Base-by-base conservation (phyloP, 2,888 invertebrate species). In the Harmothoe impar region DNA sequence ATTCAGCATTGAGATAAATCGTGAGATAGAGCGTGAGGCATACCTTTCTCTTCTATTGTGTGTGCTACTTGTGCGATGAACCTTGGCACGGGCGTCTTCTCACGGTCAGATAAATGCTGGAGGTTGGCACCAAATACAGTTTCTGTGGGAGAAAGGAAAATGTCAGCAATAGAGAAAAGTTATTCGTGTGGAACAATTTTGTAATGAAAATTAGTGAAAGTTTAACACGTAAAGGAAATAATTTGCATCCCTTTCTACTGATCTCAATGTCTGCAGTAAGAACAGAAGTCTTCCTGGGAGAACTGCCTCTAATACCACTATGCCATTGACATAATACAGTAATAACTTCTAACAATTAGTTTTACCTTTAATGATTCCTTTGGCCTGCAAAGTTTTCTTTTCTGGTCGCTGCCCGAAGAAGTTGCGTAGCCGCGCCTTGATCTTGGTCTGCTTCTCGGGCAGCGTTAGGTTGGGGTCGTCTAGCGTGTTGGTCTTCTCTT, bases 91-190 rank as follows among this genome's bases (percentile, higher is more conserved):
- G 96, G 95, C 43, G 97, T 96, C 90, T 96, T 94, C 93, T 97
- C 97, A 33, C 97, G 96, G 12, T 94, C 94, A 95, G 97, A 97
- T 23, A 98, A 97, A 91, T 97, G 97, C 68, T 97, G 97, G 92
- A 98, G 96, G 89, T 97, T 97, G 93, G 97, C 97, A 0, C 98
- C 98, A 96, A 98, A 98, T 29, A 98, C 98, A 85, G 98, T 97
- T 96, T 98, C 98, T 96, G 93, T 54, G 95, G 94, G 96, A 96
- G n/a, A n/a, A n/a, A n/a, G n/a, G n/a, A n/a, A n/a, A n/a, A n/a
- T n/a, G n/a, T n/a, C n/a, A n/a, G n/a, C n/a, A n/a, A n/a, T n/a
- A n/a, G n/a, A n/a, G n/a, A n/a, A n/a, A n/a, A n/a, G n/a, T n/a
- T n/a, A n/a, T n/a, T n/a, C n/a, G n/a, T n/a, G n/a, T n/a, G n/a